Base-by-base conservation (phyloP, 2,113 vertebrate genomes). In the Engystomops pustulosus region DNA sequence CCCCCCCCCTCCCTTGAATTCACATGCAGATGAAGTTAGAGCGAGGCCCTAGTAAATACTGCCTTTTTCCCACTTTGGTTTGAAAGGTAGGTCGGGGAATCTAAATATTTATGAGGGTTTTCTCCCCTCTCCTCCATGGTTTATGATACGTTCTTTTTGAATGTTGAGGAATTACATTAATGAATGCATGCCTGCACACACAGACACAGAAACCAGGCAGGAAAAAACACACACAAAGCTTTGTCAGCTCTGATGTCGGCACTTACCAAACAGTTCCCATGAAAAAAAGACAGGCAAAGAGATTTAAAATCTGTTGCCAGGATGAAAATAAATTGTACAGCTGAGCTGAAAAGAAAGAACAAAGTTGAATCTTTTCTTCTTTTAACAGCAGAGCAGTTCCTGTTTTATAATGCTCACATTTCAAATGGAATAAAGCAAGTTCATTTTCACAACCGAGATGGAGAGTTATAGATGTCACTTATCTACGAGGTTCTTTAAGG, bases 151-250 rank as follows among this genome's bases (percentile, higher is more conserved):
- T 88, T 89, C 91, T 90, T 91, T 92, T 92, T 91, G 93, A 93
- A 89, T 86, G 92, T 89, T 88, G 90, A 91, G 92, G 91, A 93
- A 93, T 92, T 91, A 89, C 87, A 80, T 90, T 94, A 94, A 95
- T 93, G 93, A 95, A 94, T 95, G 94, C 92, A 94, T 93, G 94
- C 94, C 94, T 95, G 93, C 92, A 89, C 94, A 90, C 92, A 90
- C 89, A 88, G 88, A 91, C 92, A 90, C 92, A 90, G 93, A 92
- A 93, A 90, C 94, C 89, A 67, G 87, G 92, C 93, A 90, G 89
- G 89, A 55, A 81, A 80, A 36, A 85, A 68, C 53, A 81, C 86
- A 88, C 89, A 90, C 87, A 93, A 87, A 86, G 91, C 90, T 71
- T 87, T 89, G 90, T 91, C 86, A 87, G 86, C 88, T 87, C 87